Conservation (phyloP, 2,888 invertebrate genomes). For the Xestia c-nigrum region DNA sequence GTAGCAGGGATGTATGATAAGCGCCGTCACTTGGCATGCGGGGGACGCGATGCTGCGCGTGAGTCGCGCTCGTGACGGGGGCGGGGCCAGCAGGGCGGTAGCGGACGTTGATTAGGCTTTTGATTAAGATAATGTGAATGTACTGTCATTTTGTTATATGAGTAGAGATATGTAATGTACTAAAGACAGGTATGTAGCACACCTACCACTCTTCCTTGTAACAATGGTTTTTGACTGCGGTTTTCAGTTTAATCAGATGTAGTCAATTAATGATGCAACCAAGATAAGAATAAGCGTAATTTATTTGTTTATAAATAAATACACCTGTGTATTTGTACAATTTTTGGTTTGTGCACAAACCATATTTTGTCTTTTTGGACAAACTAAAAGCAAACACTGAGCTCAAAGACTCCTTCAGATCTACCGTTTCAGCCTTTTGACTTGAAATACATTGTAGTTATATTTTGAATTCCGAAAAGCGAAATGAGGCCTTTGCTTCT, state of each 20-base stretch:
- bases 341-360: too few species aligned
- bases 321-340: too few species aligned
- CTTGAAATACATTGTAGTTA: too few species aligned
- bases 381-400: neutral
- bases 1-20: constrained; percentile 32
- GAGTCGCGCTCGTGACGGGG: constrained; percentile 59
- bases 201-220: neutral
- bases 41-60: constrained; percentile 42
- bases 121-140: constrained; percentile 45
- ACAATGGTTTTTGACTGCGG: neutral
- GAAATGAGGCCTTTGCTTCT: too few species aligned
- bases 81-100: constrained; percentile 35
- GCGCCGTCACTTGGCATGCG: constrained; percentile 54
- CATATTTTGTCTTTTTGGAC: too few species aligned
- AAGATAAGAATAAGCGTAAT: neutral
- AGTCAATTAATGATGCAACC: neutral
- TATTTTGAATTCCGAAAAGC: neutral
- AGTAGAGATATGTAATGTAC: neutral
- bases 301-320: too few species aligned
- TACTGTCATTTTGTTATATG: constrained; percentile 13
- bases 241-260: neutral
- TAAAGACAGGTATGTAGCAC: neutral
- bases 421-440: too few species aligned
- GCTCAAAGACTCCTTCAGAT: neutral
- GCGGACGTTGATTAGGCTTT: constrained; percentile 31